phyloP scores from a whole-genome alignment of 2,888 invertebrate species.

The Cryptocephalus primarius region DNA sequence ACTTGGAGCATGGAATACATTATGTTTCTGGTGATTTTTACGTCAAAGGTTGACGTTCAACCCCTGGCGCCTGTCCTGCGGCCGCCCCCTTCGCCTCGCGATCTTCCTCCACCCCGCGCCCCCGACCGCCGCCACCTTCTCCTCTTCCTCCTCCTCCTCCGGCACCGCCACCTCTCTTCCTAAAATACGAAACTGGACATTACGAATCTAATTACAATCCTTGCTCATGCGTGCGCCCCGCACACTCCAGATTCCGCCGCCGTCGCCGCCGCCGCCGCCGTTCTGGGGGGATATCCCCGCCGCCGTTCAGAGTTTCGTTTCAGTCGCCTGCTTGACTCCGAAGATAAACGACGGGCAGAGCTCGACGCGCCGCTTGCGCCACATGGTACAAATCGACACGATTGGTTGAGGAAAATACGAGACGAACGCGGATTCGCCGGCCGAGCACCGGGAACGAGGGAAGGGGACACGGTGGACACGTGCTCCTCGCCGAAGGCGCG shows the following conservation, averaged over 20 bases:
- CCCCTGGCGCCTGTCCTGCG: too few species aligned
- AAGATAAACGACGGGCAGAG: constrained; percentile 14
- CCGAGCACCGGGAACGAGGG: too few species aligned
- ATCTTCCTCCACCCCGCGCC: not conserved
- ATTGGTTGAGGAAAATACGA: too few species aligned
- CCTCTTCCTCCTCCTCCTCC: not conserved
- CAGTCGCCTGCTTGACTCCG: constrained; percentile 25
- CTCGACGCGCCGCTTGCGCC: constrained; percentile 8
- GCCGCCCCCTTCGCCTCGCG: too few species aligned
- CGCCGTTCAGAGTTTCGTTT: constrained; percentile 16
- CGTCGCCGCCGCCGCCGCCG: constrained; percentile 25
- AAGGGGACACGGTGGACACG: too few species aligned
- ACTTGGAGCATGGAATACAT: too few species aligned
- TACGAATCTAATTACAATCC: constrained; percentile 44
- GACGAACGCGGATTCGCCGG: too few species aligned
- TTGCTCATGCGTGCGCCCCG: constrained; percentile 40
- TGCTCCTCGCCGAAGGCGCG: too few species aligned
- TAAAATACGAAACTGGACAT: constrained; percentile 39
- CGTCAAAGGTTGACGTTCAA: too few species aligned
- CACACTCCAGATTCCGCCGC: constrained; percentile 27
- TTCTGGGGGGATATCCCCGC: constrained; percentile 31
- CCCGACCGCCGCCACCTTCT: constrained; percentile 3
- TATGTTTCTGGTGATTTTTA: too few species aligned
- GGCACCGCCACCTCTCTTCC: constrained; percentile 7
- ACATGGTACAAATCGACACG: constrained; percentile 8